Evolutionary conservation across 2,797 vertebrate genomes (phyloP).

Genomic region (Tadarida brasiliensis): DNA sequence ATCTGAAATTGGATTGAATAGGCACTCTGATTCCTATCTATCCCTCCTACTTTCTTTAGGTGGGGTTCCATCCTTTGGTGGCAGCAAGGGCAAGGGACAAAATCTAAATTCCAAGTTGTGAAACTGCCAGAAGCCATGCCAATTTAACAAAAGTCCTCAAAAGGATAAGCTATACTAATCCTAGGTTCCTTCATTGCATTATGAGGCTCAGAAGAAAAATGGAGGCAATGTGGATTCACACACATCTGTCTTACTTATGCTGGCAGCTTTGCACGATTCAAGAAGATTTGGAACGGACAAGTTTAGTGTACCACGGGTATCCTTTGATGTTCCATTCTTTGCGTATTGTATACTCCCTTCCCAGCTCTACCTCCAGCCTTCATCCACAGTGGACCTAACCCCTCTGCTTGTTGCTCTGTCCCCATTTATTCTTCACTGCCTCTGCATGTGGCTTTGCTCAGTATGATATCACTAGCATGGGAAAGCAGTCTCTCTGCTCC

Average conservation of each 20-base stretch:
- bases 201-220: not conserved
- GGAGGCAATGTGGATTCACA: not conserved
- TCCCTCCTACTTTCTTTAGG: not conserved
- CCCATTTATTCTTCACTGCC: constrained; percentile 60
- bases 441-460: constrained; percentile 57
- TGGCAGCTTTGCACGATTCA: not conserved
- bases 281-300: not conserved
- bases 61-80: not conserved
- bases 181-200: not conserved
- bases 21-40: not conserved
- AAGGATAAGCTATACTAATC: not conserved
- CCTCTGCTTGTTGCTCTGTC: constrained; percentile 67
- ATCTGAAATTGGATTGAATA: not conserved
- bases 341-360: not conserved
- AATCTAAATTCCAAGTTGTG: not conserved
- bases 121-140: not conserved
- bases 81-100: not conserved
- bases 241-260: not conserved
- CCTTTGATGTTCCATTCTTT: not conserved
- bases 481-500: constrained; percentile 72
- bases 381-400: constrained; percentile 61
- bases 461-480: constrained; percentile 7
- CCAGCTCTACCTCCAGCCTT: not conserved
- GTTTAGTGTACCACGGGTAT: not conserved
- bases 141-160: not conserved